phyloP scores from a whole-genome alignment of 2,888 invertebrate species.

The Nymphalis c-album region DNA sequence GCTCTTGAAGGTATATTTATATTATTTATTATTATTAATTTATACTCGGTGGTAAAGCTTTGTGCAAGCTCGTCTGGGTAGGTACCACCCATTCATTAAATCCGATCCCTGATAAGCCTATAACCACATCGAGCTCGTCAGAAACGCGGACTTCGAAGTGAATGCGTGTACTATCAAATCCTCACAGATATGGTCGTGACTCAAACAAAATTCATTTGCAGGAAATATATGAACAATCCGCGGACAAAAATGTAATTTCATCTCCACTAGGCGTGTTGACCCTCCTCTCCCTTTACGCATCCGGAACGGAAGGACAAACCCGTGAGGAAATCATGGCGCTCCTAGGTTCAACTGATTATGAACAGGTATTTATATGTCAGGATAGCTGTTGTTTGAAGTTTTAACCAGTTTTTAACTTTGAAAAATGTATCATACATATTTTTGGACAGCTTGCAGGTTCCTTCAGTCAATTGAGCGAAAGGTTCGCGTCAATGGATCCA shows the following conservation, averaged over 20 bases:
- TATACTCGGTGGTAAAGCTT: too few species aligned
- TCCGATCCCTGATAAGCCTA: too few species aligned
- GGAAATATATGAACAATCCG: conserved; percentile 40
- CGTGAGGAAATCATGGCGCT: conserved; percentile 46
- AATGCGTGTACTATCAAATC: too few species aligned
- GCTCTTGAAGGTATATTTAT: background rate
- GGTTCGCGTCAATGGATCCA: conserved; percentile 47
- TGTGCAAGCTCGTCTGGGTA: too few species aligned
- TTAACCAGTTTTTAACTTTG: too few species aligned
- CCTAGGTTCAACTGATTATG: conserved; percentile 46
- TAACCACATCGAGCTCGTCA: too few species aligned
- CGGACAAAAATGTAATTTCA: conserved; percentile 53
- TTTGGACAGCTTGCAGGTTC: conserved; percentile 43
- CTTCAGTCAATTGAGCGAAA: conserved; percentile 45
- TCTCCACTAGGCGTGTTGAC: conserved; percentile 54
- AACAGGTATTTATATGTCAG: conserved; percentile 48
- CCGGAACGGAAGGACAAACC: conserved; percentile 43
- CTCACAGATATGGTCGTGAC: too few species aligned
- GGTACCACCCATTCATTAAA: too few species aligned
- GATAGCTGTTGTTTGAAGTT: conserved; percentile 33
- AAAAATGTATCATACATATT: too few species aligned
- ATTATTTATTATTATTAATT: too few species aligned
- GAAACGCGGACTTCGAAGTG: too few species aligned
- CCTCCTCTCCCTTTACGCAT: conserved; percentile 50
- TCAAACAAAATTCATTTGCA: background rate